Evolutionary conservation across 2,113 vertebrate genomes (phyloP).

Genomic region (Blennius ocellaris): DNA sequence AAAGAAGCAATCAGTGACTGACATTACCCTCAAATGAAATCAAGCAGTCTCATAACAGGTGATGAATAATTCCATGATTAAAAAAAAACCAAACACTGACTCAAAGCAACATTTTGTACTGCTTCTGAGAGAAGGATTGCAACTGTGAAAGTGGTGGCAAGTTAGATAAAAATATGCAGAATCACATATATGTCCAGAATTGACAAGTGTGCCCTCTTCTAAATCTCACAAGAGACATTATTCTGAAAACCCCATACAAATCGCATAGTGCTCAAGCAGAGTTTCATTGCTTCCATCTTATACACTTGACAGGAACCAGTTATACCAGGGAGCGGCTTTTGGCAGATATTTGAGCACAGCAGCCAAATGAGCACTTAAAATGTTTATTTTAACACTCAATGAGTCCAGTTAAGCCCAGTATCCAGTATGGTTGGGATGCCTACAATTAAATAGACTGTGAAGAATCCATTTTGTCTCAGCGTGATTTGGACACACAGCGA

Average conservation of each 20-base stretch:
- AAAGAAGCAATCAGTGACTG: constrained; percentile 21
- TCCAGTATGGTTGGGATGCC: constrained; percentile 38
- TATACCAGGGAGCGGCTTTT: constrained; percentile 21
- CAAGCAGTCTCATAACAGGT: constrained; percentile 3
- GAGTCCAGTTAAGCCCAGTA: constrained; percentile 45
- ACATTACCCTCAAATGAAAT: constrained; percentile 24
- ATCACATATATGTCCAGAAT: neutral
- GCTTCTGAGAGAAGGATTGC: constrained; percentile 9
- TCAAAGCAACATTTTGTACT: constrained; percentile 1
- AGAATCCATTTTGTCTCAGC: constrained; percentile 66
- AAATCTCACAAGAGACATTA: neutral
- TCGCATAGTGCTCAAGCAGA: constrained; percentile 5
- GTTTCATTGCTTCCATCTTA: constrained; percentile 15
- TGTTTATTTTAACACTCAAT: constrained; percentile 61
- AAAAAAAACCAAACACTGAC: constrained; percentile 29
- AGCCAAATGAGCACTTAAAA: constrained; percentile 61
- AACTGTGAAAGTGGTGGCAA: constrained; percentile 10
- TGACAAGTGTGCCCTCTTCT: neutral
- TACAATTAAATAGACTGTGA: constrained; percentile 57
- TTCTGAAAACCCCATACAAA: neutral
- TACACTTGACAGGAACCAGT: constrained; percentile 13
- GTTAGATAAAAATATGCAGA: constrained; percentile 8
- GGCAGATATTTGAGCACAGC: constrained; percentile 18
- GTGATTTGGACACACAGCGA: constrained; percentile 53
- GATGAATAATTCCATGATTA: constrained; percentile 40